Evolutionary conservation across 35 echinoderm and acorn worm species (phyloP), one percentile per base, ranked within the genome.

Genomic region (Acanthaster planci): DNA sequence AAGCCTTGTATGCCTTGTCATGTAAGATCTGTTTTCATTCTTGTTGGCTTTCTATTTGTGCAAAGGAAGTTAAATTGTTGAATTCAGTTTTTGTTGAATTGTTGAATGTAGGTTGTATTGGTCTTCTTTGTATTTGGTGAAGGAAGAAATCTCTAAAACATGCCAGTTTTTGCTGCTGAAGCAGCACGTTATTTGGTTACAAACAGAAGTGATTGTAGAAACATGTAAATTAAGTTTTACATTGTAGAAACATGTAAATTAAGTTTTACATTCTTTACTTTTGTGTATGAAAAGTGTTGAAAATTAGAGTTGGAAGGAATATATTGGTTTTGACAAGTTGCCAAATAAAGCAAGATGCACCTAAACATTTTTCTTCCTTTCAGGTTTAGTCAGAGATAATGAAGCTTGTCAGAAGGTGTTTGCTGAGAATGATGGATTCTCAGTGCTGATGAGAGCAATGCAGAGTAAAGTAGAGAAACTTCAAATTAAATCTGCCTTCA

Each of bases 401-500:
- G 47, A 91, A 14, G 51, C 52, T 16, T 85, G 88, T 26, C 55
- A 67, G 23, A 51, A 67, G 17, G 78, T 18, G 1, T 90, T 99
- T 40, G 86, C 82, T 1, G 53, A 67, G 7, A 51, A 47, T 8
- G 96, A 99, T 50, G 96, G 96, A 1, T 99, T 99, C 54, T 94
- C 96, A 0, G 78, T 85, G 5, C 52, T 99, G 54, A 84, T 99
- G 88, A 78, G 85, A 58, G 96, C 96, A 14, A 94, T 99, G 92
- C 96, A 99, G 56, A 91, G 80, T 42, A 59, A 67, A 7, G 58
- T 94, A 38, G 85, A 93, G 29, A 99, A 99, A 76, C 56, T 99
- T 37, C 92, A 94, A 36, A 99, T 99, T 42, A 99, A 99, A 40
- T 89, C 96, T 32, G 81, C 96, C 5, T 99, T 99, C 38, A 55